Evolutionary conservation across 2,888 invertebrate species (phyloP).

Genomic region (Oscheius sp.): DNA sequence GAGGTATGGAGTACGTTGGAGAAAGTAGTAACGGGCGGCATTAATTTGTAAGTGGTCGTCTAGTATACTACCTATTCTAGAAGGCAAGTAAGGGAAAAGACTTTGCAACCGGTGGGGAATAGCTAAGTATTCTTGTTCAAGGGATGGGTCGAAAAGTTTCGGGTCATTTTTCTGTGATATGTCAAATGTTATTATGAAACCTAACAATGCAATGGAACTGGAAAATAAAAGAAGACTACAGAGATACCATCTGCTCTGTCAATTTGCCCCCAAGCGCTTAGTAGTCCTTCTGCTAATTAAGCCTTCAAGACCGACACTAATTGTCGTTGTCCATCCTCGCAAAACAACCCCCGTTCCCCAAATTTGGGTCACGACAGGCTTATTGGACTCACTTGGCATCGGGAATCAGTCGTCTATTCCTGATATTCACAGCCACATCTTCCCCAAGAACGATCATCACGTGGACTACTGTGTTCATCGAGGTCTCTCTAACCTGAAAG

Average conservation of each 20-base stretch:
- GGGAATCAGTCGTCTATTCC: conserved; percentile 35
- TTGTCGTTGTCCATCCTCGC: not conserved
- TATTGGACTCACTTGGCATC: conserved; percentile 31
- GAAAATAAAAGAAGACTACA: too few relatives aligned
- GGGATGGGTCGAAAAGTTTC: too few relatives aligned
- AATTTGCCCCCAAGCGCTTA: too few relatives aligned
- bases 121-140: too few relatives aligned
- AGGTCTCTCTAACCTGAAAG: conserved; percentile 36
- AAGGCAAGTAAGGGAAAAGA: too few relatives aligned
- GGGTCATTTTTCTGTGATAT: too few relatives aligned
- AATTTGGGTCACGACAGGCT: not conserved
- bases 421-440: conserved; percentile 20
- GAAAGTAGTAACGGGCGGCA: not conserved
- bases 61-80: too few relatives aligned
- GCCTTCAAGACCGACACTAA: conserved; percentile 1
- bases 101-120: too few relatives aligned
- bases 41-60: too few relatives aligned
- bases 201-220: too few relatives aligned
- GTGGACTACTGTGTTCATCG: conserved; percentile 33
- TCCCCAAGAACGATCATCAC: conserved; percentile 35
- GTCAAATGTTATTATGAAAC: too few relatives aligned
- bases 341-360: not conserved
- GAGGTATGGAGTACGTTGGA: not conserved
- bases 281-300: not conserved
- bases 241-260: too few relatives aligned